Evolutionary conservation across 2,888 invertebrate genomes (phyloP), one percentile per base, ranked within the genome.

Genomic region (Hymenopus coronatus): DNA sequence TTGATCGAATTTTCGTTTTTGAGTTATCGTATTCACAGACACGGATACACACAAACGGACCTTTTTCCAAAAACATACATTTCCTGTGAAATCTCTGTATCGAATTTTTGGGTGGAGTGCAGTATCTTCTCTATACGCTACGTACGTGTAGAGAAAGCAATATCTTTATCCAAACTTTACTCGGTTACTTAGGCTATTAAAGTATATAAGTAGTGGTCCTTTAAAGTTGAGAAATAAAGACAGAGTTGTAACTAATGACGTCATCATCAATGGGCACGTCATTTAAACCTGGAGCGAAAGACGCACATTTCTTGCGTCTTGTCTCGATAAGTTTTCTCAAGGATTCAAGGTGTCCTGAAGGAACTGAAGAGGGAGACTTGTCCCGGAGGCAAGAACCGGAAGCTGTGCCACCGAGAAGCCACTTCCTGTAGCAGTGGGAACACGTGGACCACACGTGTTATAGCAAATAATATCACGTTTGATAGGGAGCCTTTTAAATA

Each of bases 401-500:
- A 70, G 54, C 54, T 70, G 54, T 70, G 54, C 54, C 54, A 70
- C 54, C 54, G 54, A 70, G 54, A 70, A 70, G 54, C 54, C 54
- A 70, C 54, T 70, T 70, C 54, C 54, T 70, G 54, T 3, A 70
- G 20, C 54, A 85, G 46, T 28, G 40, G 54, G 85, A 54, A 85
- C 85, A 85, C 85, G 85, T 85, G 85, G 27, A 85, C 27, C 25
- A 85, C 85, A 85, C 85, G 85, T 85, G 85, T 46, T 40, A 70
- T 70, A 70, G 20, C 20, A 25, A 70, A 70, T 70, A 70, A 70
- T 70, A 70, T 70, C 15, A 70, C 54, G 25, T 20, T 54, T 70
- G 54, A 70, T 70, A 70, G 20, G 54, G 20, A 3, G 15, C 20
- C 4, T 6, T 70, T 70, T 70, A 70, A 70, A 25, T 70, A 20